Conservation (phyloP, 2,797 vertebrate species). For the Sciurus vulgaris region DNA sequence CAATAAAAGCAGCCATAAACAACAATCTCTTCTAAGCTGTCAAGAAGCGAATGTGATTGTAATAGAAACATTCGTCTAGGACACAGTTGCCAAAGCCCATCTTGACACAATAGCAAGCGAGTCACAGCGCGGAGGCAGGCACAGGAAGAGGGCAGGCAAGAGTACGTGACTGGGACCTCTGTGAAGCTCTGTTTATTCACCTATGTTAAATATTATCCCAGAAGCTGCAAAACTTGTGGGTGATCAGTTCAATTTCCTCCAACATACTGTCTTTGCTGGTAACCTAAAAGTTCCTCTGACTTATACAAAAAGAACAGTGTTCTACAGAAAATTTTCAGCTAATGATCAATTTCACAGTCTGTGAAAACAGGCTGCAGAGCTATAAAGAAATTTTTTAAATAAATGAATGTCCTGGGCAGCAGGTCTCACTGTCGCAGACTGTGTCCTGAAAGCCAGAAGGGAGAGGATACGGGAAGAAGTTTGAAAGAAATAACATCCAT, state of each 20-base stretch:
- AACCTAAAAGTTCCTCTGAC: constrained; percentile 32
- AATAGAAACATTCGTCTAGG: constrained; percentile 78
- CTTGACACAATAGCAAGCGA: constrained; percentile 26
- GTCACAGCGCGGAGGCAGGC: neutral
- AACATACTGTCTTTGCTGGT: constrained; percentile 12
- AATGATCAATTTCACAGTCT: constrained; percentile 45
- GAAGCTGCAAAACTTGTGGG: constrained; percentile 13
- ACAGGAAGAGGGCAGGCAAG: neutral
- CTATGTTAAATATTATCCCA: constrained; percentile 52
- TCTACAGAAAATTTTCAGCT: constrained; percentile 50
- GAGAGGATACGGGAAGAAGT: neutral
- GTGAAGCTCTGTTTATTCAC: constrained; percentile 58
- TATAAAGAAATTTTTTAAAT: neutral
- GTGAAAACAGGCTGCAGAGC: neutral
- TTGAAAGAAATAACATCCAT: constrained; percentile 3
- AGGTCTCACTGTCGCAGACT: neutral
- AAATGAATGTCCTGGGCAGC: neutral
- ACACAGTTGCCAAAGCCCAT: constrained; percentile 64
- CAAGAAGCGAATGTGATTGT: constrained; percentile 76
- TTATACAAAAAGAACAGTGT: constrained; percentile 43
- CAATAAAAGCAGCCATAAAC: constrained; percentile 83
- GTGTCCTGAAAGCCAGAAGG: neutral
- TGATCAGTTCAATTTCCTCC: neutral
- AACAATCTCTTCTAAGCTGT: constrained; percentile 78
- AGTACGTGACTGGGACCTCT: neutral